Evolutionary conservation across 37 sponge, comb jelly and placozoan species (phyloP).

Genomic region (Spongia lamella): DNA sequence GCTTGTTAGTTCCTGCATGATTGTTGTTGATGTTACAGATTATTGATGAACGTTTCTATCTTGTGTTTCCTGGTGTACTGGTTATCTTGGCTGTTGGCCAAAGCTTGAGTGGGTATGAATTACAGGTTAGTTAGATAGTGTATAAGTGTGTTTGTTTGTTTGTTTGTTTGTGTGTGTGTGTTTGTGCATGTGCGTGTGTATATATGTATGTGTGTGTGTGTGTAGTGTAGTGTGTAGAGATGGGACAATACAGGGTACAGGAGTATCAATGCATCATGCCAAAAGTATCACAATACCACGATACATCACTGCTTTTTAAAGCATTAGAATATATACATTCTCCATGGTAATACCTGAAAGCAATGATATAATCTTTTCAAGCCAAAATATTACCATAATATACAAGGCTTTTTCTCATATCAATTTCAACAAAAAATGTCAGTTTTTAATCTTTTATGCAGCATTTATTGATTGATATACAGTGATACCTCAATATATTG

Average conservation of each 20-base stretch:
- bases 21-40: constrained; percentile 31
- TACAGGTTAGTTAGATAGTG: constrained; percentile 78
- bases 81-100: constrained; percentile 74
- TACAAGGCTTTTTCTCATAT: constrained; percentile 3
- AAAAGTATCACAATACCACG: no score
- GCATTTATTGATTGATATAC: no score
- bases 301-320: no score
- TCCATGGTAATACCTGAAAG: no score
- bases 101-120: constrained; percentile 83
- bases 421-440: no score
- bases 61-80: constrained; percentile 70
- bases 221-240: no score
- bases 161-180: constrained; percentile 1
- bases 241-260: no score
- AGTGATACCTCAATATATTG: no score
- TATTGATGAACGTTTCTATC: constrained; percentile 66
- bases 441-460: no score
- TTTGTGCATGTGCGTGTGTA: background rate
- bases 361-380: no score
- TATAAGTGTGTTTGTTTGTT: constrained; percentile 11
- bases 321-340: no score
- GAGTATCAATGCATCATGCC: no score
- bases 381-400: background rate
- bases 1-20: background rate
- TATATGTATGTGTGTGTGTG: background rate